Evolutionary conservation across 2,797 vertebrate species (phyloP).

Genomic region (Enteromius mattozi): DNA sequence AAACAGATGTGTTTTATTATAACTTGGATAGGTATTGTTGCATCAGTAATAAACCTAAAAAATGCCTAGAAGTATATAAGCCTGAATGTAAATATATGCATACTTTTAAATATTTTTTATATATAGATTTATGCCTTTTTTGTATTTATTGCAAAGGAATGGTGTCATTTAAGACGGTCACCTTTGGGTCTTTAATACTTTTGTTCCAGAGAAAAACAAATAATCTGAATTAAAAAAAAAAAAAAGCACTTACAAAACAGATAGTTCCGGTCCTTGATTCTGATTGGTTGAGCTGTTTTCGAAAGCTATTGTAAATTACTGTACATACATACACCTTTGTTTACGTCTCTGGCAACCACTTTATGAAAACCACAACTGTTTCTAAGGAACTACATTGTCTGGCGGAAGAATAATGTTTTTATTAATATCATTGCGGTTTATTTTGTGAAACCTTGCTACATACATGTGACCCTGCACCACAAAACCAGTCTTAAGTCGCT

Average conservation of each 20-base stretch:
- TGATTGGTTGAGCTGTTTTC: no score
- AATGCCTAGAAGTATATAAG: conserved; percentile 28
- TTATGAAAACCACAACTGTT: no score
- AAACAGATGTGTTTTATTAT: conserved; percentile 57
- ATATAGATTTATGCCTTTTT: neutral
- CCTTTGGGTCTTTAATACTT: neutral
- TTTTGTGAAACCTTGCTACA: no score
- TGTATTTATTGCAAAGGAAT: neutral
- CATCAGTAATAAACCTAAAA: conserved; percentile 43
- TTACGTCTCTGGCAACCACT: no score
- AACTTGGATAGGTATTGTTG: conserved; percentile 40
- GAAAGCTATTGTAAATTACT: no score
- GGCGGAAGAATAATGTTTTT: no score
- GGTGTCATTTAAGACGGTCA: neutral
- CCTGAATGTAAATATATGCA: neutral
- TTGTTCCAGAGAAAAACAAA: neutral
- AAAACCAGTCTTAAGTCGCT: no score
- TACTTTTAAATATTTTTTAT: neutral
- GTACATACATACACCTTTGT: no score
- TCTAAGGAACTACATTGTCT: no score
- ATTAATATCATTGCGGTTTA: no score
- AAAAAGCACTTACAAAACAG: neutral
- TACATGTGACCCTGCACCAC: no score
- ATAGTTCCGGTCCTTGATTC: no score
- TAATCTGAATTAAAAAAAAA: neutral